Conservation (phyloP, 2,113 vertebrate genomes). For the Mirounga angustirostris region DNA sequence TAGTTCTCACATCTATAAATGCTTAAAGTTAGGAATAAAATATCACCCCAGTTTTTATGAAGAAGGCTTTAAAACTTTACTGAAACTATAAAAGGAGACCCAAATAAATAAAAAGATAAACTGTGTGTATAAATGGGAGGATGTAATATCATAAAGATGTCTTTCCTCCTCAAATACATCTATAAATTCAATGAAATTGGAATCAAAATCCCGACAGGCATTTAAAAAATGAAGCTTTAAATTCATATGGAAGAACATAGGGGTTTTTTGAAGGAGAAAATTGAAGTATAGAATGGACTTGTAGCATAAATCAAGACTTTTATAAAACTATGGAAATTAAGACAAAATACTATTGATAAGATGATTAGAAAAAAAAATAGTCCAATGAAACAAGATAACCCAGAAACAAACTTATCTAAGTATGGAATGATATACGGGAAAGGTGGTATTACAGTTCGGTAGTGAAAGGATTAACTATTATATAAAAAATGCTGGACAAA, state of each 20-base stretch:
- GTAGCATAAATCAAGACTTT: not conserved
- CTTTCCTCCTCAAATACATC: not conserved
- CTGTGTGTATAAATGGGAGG: not conserved
- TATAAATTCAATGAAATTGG: slow-evolving; percentile 37
- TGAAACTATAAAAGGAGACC: slow-evolving; percentile 30
- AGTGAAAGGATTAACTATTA: not conserved
- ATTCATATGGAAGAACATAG: not conserved
- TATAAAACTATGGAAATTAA: slow-evolving; percentile 1
- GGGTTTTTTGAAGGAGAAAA: not conserved
- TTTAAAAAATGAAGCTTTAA: slow-evolving; percentile 24
- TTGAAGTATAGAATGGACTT: not conserved
- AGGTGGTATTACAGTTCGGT: not conserved
- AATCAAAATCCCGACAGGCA: slow-evolving; percentile 17
- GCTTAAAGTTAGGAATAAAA: slow-evolving; percentile 30
- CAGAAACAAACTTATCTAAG: not conserved
- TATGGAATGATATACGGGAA: not conserved
- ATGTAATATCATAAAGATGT: not conserved
- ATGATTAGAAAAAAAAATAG: not conserved
- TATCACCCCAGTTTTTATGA: slow-evolving; percentile 28
- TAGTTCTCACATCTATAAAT: not conserved
- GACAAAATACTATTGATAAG: not conserved
- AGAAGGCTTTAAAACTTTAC: slow-evolving; percentile 45
- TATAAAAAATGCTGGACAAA: not conserved
- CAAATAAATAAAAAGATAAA: slow-evolving; percentile 36
- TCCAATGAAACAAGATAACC: not conserved